A percentile compares a stretch with the other conserved stretches of the same genome.
Conservation (phyloP, 2,797 vertebrate genomes). For the Falco columbarius region DNA sequence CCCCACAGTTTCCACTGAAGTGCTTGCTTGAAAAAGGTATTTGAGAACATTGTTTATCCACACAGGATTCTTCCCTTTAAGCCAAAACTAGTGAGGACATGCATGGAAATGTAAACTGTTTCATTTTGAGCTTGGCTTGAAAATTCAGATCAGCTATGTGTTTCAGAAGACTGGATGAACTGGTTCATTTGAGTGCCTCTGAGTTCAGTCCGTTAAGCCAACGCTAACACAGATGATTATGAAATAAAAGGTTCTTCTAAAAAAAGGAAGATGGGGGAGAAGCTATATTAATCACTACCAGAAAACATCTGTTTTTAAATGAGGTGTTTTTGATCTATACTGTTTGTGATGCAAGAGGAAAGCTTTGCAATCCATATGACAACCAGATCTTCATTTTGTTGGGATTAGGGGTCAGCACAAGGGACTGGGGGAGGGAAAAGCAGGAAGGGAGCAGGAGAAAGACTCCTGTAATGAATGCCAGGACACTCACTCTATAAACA, state of each 20-base stretch:
- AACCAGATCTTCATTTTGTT: conserved; percentile 70
- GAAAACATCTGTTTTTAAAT: conserved; percentile 66
- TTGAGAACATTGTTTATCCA: not conserved
- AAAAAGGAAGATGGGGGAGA: not conserved
- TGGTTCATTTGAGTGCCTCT: not conserved
- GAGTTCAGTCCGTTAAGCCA: not conserved
- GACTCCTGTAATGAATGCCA: conserved; percentile 53
- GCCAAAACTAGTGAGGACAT: not conserved
- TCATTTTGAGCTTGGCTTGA: not conserved
- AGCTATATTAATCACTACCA: conserved; percentile 57
- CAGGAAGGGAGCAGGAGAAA: not conserved
- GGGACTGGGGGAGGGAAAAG: conserved; percentile 35
- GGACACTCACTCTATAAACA: not conserved
- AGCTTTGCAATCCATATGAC: conserved; percentile 65
- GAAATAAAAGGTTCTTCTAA: conserved; percentile 34
- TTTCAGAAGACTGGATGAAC: conserved; percentile 39
- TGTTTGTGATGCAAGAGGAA: conserved; percentile 57
- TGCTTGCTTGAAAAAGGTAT: not conserved
- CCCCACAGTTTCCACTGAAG: not conserved
- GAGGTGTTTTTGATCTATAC: conserved; percentile 62
- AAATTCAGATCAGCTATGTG: not conserved
- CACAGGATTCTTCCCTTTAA: not conserved
- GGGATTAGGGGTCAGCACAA: conserved; percentile 59
- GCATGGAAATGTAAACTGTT: not conserved
- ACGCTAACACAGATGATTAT: conserved; percentile 23